Percentiles rank a stretch among this genome's conserved stretches.
Evolutionary conservation across 2,113 vertebrate species (phyloP).

Genomic region (Melanotaenia duboulayi): DNA sequence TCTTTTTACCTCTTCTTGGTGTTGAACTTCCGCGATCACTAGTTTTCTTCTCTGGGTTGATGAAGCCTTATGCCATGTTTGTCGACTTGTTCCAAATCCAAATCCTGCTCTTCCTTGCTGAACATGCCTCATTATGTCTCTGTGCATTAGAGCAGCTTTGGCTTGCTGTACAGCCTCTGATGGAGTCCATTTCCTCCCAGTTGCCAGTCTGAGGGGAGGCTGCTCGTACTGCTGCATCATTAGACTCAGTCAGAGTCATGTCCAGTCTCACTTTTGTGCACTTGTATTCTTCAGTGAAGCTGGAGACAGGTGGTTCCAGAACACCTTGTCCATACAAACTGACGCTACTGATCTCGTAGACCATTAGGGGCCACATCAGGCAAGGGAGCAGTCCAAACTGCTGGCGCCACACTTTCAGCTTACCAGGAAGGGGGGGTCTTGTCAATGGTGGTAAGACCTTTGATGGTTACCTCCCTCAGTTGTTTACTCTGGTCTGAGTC

Average conservation of each 20-base stretch:
- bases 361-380: too few species aligned
- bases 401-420: too few species aligned
- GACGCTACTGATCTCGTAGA: too few species aligned
- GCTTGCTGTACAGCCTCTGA: constrained; percentile 2
- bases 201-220: not conserved
- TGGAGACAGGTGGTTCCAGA: too few species aligned
- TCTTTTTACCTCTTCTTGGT: constrained; percentile 1
- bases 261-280: not conserved
- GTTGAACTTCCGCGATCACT: not conserved
- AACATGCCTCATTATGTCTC: not conserved
- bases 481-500: too few species aligned
- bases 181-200: not conserved
- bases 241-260: not conserved
- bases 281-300: not conserved
- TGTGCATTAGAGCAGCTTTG: not conserved
- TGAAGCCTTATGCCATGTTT: not conserved
- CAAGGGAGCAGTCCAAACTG: too few species aligned
- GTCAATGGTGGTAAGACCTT: too few species aligned
- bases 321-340: too few species aligned
- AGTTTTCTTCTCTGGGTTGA: not conserved
- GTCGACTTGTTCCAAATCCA: not conserved
- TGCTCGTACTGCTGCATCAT: not conserved
- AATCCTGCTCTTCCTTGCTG: not conserved
- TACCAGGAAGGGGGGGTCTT: too few species aligned
- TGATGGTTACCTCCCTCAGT: too few species aligned